Base-by-base conservation (phyloP, 2,113 vertebrate species). In the Tachysurus vachellii region DNA sequence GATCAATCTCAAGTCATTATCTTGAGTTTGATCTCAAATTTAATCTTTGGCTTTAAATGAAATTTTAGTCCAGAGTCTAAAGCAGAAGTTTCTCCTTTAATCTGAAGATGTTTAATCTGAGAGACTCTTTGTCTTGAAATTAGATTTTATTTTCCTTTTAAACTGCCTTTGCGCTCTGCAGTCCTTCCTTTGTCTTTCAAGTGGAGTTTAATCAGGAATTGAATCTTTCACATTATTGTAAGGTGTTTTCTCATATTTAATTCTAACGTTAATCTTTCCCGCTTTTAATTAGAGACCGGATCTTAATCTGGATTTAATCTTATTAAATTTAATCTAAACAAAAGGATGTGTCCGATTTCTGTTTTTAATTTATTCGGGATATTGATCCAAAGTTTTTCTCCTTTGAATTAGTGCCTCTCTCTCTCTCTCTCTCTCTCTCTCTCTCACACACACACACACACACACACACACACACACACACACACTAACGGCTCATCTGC, bases 401-500 rank as follows among this genome's bases (percentile, higher is more conserved):
- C 8, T 53, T 7, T 14, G 12, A 50, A 14, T 76, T 76, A 76
- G 5, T 50, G 47, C 10, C 9, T 73, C 19, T 23, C 70, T 73
- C 36, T 14, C 10, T 1, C 42, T 71, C 47, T 50, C 47, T 50
- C 47, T 26, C 61, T 26, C 61, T 26, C 61, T 26, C 61, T 62
- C 61, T 4, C 7, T 44, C 31, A 13, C 26, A 26, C 16, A 36
- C 66, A 70, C 14, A 16, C 66, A 36, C 66, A 36, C 68, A 42
- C 31, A 42, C 42, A 11, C 73, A 50, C 23, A n/a, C 73, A 53
- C 44, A 7, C 73, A n/a, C 19, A 26, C 73, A 5, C 23, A 80
- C 81, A 73, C 23, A 68, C 83, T n/a, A 86, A 90, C 80, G 53
- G 26, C 26, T 77, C 47, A 77, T 28, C 26, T 53, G 87, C 88